Evolutionary conservation across 2,113 vertebrate species (phyloP).

Genomic region (Eulemur rufifrons): DNA sequence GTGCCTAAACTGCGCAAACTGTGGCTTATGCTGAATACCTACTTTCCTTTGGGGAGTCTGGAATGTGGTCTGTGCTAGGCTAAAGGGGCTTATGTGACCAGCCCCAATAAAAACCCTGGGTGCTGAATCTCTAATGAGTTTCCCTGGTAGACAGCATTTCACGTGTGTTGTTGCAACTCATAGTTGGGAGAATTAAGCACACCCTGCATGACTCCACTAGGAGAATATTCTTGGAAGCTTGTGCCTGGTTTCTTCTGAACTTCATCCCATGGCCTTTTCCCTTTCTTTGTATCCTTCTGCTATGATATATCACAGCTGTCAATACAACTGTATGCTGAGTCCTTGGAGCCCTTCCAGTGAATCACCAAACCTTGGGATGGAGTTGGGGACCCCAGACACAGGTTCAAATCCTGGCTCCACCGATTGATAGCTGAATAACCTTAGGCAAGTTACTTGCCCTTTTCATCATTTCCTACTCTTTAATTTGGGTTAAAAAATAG

Average conservation of each 20-base stretch:
- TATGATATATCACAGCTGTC: no score
- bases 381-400: neutral
- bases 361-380: neutral
- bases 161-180: neutral
- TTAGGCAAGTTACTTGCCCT: neutral
- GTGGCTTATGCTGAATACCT: neutral
- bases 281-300: neutral
- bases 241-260: neutral
- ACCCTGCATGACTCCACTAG: neutral
- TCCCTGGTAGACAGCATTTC: neutral
- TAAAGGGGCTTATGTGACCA: neutral
- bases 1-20: neutral
- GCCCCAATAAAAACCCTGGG: neutral
- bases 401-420: neutral
- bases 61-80: neutral
- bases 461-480: neutral
- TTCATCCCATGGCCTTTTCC: neutral
- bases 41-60: neutral
- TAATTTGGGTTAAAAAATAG: neutral
- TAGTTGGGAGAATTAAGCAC: neutral
- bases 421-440: neutral
- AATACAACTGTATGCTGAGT: neutral
- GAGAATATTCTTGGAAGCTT: neutral
- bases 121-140: neutral
- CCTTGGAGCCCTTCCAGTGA: neutral